Evolutionary conservation across 2,113 vertebrate species (phyloP).

Genomic region (Dicaeum eximium): DNA sequence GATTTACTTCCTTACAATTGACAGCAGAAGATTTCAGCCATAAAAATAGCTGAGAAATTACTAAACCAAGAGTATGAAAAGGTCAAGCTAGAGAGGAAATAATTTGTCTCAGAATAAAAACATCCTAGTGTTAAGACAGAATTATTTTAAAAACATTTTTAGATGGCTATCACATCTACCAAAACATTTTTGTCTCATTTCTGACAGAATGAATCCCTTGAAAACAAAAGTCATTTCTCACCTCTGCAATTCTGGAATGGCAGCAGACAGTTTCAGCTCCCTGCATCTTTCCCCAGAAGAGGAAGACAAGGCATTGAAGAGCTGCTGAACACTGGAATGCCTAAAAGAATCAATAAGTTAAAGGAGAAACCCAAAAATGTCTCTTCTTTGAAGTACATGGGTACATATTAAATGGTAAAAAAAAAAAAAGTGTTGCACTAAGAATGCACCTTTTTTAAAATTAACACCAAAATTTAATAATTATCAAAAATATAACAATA

Average conservation of each 20-base stretch:
- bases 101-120: background rate
- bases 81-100: background rate
- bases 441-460: background rate
- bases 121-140: background rate
- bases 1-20: background rate
- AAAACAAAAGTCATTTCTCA: slow-evolving; percentile 47
- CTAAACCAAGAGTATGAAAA: background rate
- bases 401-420: background rate
- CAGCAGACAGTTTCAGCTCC: slow-evolving; percentile 76
- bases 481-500: no score
- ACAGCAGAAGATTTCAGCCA: background rate
- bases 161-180: background rate
- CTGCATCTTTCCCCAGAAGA: slow-evolving; percentile 76
- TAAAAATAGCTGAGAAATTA: background rate
- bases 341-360: slow-evolving; percentile 50
- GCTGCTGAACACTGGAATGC: slow-evolving; percentile 79
- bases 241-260: slow-evolving; percentile 83
- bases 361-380: background rate
- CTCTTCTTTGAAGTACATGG: background rate
- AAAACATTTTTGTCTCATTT: background rate
- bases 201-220: background rate
- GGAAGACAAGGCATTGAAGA: slow-evolving; percentile 75
- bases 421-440: background rate
- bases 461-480: background rate
- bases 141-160: background rate